Evolutionary conservation across 2,797 vertebrate species (phyloP).

Genomic region (Sylvia borin): DNA sequence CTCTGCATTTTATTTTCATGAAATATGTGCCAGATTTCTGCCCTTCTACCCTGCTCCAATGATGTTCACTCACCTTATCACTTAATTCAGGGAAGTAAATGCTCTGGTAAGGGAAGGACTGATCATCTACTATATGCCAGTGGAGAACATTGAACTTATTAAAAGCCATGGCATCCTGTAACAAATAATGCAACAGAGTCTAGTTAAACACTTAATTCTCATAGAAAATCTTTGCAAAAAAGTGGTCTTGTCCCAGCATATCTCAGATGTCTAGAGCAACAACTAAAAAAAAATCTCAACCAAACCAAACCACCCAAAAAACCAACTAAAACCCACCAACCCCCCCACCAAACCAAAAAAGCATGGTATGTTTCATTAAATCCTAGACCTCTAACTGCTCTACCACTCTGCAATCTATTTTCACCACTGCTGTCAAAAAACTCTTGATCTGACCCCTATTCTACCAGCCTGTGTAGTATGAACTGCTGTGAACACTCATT

Average conservation of each 20-base stretch:
- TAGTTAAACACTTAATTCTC: neutral
- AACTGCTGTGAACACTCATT: neutral
- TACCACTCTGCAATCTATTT: neutral
- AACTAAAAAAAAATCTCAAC: neutral
- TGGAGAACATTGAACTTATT: constrained; percentile 98
- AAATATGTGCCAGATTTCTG: neutral
- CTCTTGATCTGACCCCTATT: neutral
- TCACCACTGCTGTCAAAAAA: neutral
- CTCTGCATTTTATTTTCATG: neutral
- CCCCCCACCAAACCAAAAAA: neutral
- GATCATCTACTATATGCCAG: constrained; percentile 97
- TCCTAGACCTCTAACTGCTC: neutral
- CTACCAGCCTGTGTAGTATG: neutral
- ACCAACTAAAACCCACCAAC: neutral
- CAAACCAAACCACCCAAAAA: neutral
- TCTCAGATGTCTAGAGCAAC: neutral
- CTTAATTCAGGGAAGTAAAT: constrained; percentile 88
- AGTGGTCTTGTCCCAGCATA: neutral
- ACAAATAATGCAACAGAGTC: neutral
- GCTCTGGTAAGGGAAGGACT: constrained; percentile 92
- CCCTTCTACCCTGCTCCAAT: neutral
- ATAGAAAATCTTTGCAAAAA: neutral
- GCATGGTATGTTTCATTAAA: neutral
- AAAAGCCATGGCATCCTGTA: constrained; percentile 94
- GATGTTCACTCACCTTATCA: constrained; percentile 80